A percentile compares a stretch with the other conserved stretches of the same genome.
Evolutionary conservation across 2,888 invertebrate species (phyloP).

Genomic region (Leucophenga montana): DNA sequence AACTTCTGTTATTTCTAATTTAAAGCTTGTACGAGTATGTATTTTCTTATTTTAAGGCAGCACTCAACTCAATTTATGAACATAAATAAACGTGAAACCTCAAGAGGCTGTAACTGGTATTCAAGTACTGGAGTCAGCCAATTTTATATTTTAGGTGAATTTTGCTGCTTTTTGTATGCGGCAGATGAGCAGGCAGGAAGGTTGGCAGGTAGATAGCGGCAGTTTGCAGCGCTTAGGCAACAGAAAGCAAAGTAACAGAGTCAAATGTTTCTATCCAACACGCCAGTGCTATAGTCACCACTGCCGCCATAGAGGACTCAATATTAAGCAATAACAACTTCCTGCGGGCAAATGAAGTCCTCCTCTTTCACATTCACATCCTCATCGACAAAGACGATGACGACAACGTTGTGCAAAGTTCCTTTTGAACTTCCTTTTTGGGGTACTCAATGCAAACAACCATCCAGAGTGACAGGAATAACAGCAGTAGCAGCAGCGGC

Average conservation of each 20-base stretch:
- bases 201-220: neutral
- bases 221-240: neutral
- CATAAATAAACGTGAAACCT: conserved; percentile 11
- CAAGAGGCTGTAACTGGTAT: neutral
- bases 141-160: neutral
- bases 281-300: neutral
- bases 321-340: conserved; percentile 64
- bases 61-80: conserved; percentile 24
- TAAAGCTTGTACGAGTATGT: too few species aligned
- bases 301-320: conserved; percentile 42
- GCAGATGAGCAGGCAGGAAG: neutral
- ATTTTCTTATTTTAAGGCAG: too few species aligned
- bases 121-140: neutral
- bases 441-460: conserved; percentile 18
- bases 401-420: neutral
- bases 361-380: neutral
- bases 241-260: neutral
- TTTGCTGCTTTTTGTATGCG: conserved; percentile 1
- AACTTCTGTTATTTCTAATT: too few species aligned
- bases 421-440: conserved; percentile 3
- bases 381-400: neutral
- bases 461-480: neutral
- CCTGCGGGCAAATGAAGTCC: conserved; percentile 42
- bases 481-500: neutral
- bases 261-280: neutral